A percentile compares a stretch with the other conserved stretches of the same genome.
Evolutionary conservation across 1,140 invertebrate genomes (phyloP).

Genomic region (Apocrypta bakeri): DNA sequence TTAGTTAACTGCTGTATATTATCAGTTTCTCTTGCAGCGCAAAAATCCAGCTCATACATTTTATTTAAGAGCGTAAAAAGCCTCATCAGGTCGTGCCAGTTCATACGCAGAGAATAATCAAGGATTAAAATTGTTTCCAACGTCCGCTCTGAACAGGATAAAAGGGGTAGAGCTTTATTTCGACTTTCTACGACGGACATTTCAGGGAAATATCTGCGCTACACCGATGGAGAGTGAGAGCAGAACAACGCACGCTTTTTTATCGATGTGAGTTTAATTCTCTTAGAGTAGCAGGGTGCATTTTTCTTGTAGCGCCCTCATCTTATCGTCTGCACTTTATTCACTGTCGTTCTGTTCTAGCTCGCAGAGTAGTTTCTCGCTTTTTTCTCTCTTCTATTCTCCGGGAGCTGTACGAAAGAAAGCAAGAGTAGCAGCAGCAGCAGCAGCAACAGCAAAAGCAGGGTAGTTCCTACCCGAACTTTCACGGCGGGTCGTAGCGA

Average conservation of each 20-base stretch:
- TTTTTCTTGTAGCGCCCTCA: background rate
- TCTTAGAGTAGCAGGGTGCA: background rate
- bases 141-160: background rate
- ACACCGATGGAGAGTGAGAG: background rate
- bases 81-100: no score
- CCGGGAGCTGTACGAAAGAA: background rate
- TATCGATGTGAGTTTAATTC: background rate
- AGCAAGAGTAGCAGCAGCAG: background rate
- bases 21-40: no score
- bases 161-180: background rate
- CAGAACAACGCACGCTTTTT: background rate
- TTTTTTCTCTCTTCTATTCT: background rate
- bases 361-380: background rate
- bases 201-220: background rate
- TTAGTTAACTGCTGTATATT: no score
- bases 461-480: background rate
- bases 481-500: background rate
- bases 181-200: background rate
- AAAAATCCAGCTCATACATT: no score
- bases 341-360: background rate
- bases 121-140: background rate
- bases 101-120: no score
- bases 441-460: background rate
- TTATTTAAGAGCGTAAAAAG: no score
- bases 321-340: constrained; percentile 2